Evolutionary conservation across 2,113 vertebrate genomes (phyloP), one percentile per base, ranked within the genome.

Genomic region (Oncorhynchus mykiss): DNA sequence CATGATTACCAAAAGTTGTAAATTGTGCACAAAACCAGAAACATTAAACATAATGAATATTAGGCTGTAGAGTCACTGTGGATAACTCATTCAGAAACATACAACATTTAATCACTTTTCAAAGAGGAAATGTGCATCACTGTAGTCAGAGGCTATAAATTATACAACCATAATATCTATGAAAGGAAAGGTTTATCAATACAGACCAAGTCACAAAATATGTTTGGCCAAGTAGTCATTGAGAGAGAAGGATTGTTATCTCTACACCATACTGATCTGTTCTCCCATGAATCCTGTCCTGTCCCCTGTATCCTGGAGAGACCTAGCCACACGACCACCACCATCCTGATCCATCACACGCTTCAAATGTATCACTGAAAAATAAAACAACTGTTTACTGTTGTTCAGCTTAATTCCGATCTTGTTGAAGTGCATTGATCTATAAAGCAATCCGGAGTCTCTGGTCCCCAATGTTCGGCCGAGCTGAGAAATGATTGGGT

Each of bases 371-470:
- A 78, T 74, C 80, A 82, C 59, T 75, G 82, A 73, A 84, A 51
- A 51, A 72, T 9, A 62, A 45, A 76, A 89, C 85, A 88, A 86
- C 84, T 88, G 86, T 90, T 91, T 89, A 86, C 74, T 86, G 67
- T 89, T 90, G 87, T 85, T 76, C 70, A 71, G 79, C 83, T 82
- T 82, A 81, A 83, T 84, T 81, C 81, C 80, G 80, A 83, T 83
- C 82, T 82, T 87, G 85, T 89, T 89, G 86, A 87, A 85, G 82
- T 84, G 82, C 89, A 91, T 91, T 88, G 89, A 91, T 91, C 87
- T 73, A 31, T 27, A 57, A 85, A 80, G 51, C 74, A 77, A 87
- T 86, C 83, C 78, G 62, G 57, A 73, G n/a, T 80, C 64, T 72
- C 68, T 1, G 72, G 78, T 79, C 77, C 39, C 70, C 73, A 72